Evolutionary conservation across 1,140 invertebrate species (phyloP), one percentile per base, ranked within the genome.

Genomic region (Harpegnathos saltator): DNA sequence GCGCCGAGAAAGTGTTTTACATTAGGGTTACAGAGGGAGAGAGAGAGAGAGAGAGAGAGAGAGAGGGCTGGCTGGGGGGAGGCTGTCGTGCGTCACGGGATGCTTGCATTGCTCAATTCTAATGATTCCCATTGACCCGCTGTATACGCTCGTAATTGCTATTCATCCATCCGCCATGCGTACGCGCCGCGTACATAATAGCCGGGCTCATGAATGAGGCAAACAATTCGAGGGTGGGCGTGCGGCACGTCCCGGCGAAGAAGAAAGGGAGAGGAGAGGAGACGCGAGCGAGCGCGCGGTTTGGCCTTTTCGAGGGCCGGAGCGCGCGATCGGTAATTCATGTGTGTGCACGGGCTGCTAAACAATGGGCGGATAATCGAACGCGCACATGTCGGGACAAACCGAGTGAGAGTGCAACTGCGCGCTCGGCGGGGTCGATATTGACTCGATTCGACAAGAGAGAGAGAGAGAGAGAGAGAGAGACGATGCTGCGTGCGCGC

Each of bases 271-370:
- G 38, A 82, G 48, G n/a, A n/a, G n/a, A n/a, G n/a, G n/a, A n/a
- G n/a, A n/a, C n/a, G n/a, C n/a, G n/a, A n/a, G n/a, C n/a, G n/a
- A n/a, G 33, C 50, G 77, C 44, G 48, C 52, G 50, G 14, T 69
- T 75, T 22, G 62, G 73, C 29, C 77, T 86, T 84, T 69, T 87
- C 65, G 59, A 89, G 85, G 86, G 83, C 89, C 85, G 29, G 29
- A 82, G 88, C n/a, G n/a, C n/a, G n/a, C 85, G 89, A 90, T 81
- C 80, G 82, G 87, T 84, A 86, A 90, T 91, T 90, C 85, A 74
- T 87, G 81, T 66, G 81, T 75, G 74, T 82, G 29, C n/a, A 66
- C 81, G 63, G 61, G 71, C 59, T n/a, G 73, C 63, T 29, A 56
- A 87, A 85, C 88, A 90, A 90, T 89, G 84, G 83, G 69, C 62